Conservation (phyloP, 1,140 invertebrate genomes). For the Mesaphorura yosii region DNA sequence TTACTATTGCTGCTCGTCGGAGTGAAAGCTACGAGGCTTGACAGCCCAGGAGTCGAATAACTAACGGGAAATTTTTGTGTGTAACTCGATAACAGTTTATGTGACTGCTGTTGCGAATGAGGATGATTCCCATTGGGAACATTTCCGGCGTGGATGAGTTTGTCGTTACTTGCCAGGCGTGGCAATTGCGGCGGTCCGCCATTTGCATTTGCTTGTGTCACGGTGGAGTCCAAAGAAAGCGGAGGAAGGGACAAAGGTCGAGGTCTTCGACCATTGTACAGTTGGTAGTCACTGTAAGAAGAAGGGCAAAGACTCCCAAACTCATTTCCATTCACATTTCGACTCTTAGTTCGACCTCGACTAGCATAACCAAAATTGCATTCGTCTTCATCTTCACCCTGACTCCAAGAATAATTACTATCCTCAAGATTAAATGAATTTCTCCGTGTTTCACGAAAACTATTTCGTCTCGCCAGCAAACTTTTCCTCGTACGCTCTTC, state of each 20-base stretch:
- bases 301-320: slow-evolving; percentile 1
- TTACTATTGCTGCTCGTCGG: too few relatives aligned
- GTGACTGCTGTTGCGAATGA: not conserved
- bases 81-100: slow-evolving; percentile 21
- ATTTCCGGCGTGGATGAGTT: too few relatives aligned
- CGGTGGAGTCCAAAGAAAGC: too few relatives aligned
- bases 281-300: slow-evolving; percentile 22
- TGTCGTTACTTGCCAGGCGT: too few relatives aligned
- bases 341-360: too few relatives aligned
- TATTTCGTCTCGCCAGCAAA: too few relatives aligned
- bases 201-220: too few relatives aligned
- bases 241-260: slow-evolving; percentile 26
- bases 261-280: slow-evolving; percentile 24
- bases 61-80: slow-evolving; percentile 27
- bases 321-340: too few relatives aligned
- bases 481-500: not conserved
- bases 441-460: too few relatives aligned
- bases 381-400: not conserved
- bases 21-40: too few relatives aligned
- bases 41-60: slow-evolving; percentile 20
- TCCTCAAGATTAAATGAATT: slow-evolving; percentile 3
- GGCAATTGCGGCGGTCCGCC: too few relatives aligned
- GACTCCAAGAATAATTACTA: not conserved
- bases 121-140: slow-evolving; percentile 11
- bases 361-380: not conserved